Evolutionary conservation across 1,140 invertebrate genomes (phyloP).

Genomic region (Hydropsyche tenuis): DNA sequence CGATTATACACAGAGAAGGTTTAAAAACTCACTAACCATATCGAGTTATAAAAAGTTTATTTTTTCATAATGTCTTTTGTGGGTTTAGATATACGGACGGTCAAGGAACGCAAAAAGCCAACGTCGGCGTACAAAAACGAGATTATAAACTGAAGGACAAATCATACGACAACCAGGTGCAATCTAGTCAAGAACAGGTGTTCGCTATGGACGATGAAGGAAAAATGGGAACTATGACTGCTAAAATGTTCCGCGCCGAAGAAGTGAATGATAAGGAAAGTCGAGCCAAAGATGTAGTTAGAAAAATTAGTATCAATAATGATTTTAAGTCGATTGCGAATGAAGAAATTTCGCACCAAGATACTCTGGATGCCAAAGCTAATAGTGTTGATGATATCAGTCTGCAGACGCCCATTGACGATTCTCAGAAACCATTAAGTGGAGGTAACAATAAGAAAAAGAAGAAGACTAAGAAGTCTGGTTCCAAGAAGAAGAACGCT

Average conservation of each 20-base stretch:
- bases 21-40: slow-evolving; percentile 10
- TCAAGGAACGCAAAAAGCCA: slow-evolving; percentile 60
- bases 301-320: slow-evolving; percentile 66
- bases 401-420: slow-evolving; percentile 52
- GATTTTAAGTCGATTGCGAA: slow-evolving; percentile 62
- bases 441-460: slow-evolving; percentile 71
- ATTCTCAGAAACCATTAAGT: slow-evolving; percentile 54
- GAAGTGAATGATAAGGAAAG: slow-evolving; percentile 57
- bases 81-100: slow-evolving; percentile 59
- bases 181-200: slow-evolving; percentile 58
- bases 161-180: slow-evolving; percentile 52
- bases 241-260: slow-evolving; percentile 59
- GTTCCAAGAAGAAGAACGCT: slow-evolving; percentile 76
- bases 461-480: slow-evolving; percentile 78
- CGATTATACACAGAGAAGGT: slow-evolving; percentile 70
- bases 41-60: neutral
- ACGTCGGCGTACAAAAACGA: slow-evolving; percentile 57
- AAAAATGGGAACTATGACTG: slow-evolving; percentile 35
- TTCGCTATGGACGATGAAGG: slow-evolving; percentile 70
- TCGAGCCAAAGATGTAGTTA: slow-evolving; percentile 59
- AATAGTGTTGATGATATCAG: slow-evolving; percentile 50
- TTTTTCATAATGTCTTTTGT: slow-evolving; percentile 35
- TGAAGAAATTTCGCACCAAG: slow-evolving; percentile 55
- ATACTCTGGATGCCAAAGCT: slow-evolving; percentile 54
- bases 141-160: slow-evolving; percentile 55